These are phyloP conservation scores for Eupeodes corollae DNA, from an alignment of 1,140 invertebrate species.

Conservation along the genomic window DNA sequence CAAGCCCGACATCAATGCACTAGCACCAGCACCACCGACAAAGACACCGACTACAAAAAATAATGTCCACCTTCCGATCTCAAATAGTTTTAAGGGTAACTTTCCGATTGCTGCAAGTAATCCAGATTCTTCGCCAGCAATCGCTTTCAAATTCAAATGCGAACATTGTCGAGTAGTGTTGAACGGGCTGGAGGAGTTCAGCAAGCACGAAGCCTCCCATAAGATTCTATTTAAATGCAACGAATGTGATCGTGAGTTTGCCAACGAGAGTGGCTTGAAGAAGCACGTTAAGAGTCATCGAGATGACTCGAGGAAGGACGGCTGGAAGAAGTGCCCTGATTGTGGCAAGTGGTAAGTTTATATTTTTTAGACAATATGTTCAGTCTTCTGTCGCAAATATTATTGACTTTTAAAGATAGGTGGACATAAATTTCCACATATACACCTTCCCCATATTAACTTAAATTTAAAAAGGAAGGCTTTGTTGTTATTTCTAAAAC, in stretches of 20 bases:
- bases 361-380: too few relatives aligned
- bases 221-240: slow-evolving; percentile 23
- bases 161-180: slow-evolving; percentile 25
- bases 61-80: not conserved
- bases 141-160: slow-evolving; percentile 24
- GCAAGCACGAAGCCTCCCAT: slow-evolving; percentile 23
- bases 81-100: slow-evolving; percentile 2
- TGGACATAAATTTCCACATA: too few relatives aligned
- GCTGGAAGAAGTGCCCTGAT: slow-evolving; percentile 38
- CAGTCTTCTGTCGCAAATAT: too few relatives aligned
- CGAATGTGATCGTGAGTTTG: slow-evolving; percentile 30
- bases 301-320: slow-evolving; percentile 25
- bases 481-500: too few relatives aligned
- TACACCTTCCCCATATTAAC: too few relatives aligned
- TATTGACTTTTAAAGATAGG: too few relatives aligned
- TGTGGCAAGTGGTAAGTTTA: slow-evolving; percentile 42
- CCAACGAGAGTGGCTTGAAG: slow-evolving; percentile 23
- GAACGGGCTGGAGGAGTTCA: slow-evolving; percentile 17
- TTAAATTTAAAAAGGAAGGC: too few relatives aligned
- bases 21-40: not conserved
- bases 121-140: not conserved
- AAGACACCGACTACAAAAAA: slow-evolving; percentile 1
- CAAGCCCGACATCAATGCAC: slow-evolving; percentile 21
- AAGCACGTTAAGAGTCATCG: slow-evolving; percentile 33
- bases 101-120: not conserved